Evolutionary conservation across 2,797 vertebrate species (phyloP), one percentile per base, ranked within the genome.

Genomic region (Danio kyathit): DNA sequence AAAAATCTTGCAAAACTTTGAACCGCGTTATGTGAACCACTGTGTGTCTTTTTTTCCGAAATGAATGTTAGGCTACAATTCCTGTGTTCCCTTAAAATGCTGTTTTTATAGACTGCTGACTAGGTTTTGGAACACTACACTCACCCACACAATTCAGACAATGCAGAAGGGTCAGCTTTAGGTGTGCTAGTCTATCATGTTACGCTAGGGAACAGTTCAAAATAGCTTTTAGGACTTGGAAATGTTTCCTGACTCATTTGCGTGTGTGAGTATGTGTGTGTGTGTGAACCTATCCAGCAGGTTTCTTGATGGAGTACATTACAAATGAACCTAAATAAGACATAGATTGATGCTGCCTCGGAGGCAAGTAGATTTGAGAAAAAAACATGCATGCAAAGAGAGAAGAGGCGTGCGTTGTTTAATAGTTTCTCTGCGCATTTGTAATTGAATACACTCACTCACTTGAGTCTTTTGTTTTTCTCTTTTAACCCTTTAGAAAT

Each of bases 401-500:
- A 59, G 11, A 29, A 57, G 6, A 56, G 57, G 40, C 67, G 13
- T 63, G 59, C 9, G 59, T 64, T 80, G 63, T 76, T 67, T 64
- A 54, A 64, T 51, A 51, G 49, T 81, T 56, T 80, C n/a, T 63
- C 41, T 82, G 59, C 3, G 9, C 21, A 56, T 76, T 57, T 49
- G 67, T 57, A 66, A 70, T 66, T 72, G 11, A 74, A 78, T 65
- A 57, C 38, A 57, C 19, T 49, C 16, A 0, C 44, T 57, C 51
- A n/a, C 29, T 16, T 29, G 44, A 49, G 16, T 46, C 48, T 82
- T 67, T 71, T 78, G 76, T 80, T 73, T 82, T 51, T 64, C 64
- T 56, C 38, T 43, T 67, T 80, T 80, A 76, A 74, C 61, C 46
- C 46, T 79, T 63, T 78, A 52, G 60, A 86, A 80, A 72, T 77